Base-by-base conservation (phyloP, 2,113 vertebrate genomes). In the Solenodon paradoxus region DNA sequence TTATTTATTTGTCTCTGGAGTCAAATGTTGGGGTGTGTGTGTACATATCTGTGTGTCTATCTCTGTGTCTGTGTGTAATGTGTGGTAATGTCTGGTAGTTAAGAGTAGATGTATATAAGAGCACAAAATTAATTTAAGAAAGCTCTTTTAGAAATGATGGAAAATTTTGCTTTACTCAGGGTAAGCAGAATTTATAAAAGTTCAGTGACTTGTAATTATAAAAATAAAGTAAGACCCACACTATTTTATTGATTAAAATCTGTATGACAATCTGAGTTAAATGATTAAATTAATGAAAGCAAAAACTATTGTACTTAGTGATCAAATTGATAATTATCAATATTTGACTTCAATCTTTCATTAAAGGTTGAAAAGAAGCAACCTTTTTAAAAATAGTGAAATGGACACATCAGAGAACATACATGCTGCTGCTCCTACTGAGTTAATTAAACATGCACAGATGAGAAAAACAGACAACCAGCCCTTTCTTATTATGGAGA, bases 361-460 rank as follows among this genome's bases (percentile, higher is more conserved):
- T 97, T 98, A 89, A 98, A 99, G 99, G 96, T 96, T 95, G 98
- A 98, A 95, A 97, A 90, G 68, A 89, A 81, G 63, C 92, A 96
- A 69, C 26, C n/a, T n/a, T n/a, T n/a, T 98, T 47, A 97, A 64
- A 71, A 83, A 5, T 92, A 94, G 64, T 42, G 72, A 90, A 86
- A 59, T 0, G 0, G 86, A 96, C 63, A 7, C 4, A 0, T 42
- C 90, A 82, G 61, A 63, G 17, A 83, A 66, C 20, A 5, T 30
- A 0, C 2, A 6, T 40, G 51, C 0, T n/a, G 35, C 40, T 74
- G 51, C 42, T 72, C 1, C 35, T 55, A 35, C 28, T 92, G 97
- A 85, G 32, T 53, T 96, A 61, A 95, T 49, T 97, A 86, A 75
- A 64, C 61, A 72, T 55, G 95, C 61, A 77, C 92, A 63, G 9